These are phyloP conservation scores for Marasmarcha lunaedactyla DNA, from an alignment of 2,888 invertebrate species.

Conservation along the genomic window DNA sequence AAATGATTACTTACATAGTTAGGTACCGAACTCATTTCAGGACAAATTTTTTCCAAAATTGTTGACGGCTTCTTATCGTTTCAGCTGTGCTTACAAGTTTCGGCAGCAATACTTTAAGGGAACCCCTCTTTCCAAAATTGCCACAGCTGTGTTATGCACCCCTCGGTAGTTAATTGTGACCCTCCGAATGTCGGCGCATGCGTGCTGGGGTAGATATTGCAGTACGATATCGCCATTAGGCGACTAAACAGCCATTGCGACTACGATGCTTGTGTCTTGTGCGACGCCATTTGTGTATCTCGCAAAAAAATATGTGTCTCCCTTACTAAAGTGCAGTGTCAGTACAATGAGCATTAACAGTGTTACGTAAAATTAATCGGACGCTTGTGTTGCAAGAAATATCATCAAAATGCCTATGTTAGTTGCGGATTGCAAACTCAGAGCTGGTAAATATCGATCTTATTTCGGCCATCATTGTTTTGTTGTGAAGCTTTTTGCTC, in stretches of 20 bases:
- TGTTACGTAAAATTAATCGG: slow-evolving; percentile 34
- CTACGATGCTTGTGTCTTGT: slow-evolving; percentile 43
- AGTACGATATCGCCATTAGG: slow-evolving; percentile 33
- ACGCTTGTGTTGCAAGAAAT: slow-evolving; percentile 17
- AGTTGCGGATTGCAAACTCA: slow-evolving; percentile 36
- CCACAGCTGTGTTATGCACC: slow-evolving; percentile 56
- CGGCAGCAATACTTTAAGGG: no score
- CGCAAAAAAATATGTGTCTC: slow-evolving; percentile 19
- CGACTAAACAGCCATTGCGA: slow-evolving; percentile 31
- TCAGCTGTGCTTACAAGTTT: slow-evolving; percentile 1
- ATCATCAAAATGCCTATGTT: slow-evolving; percentile 47
- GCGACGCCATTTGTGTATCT: slow-evolving; percentile 30
- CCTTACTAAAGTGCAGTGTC: slow-evolving; percentile 19
- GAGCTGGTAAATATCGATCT: slow-evolving; percentile 64
- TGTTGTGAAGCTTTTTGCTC: background rate
- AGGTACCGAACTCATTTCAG: no score
- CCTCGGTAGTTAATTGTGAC: slow-evolving; percentile 46
- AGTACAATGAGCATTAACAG: slow-evolving; percentile 39
- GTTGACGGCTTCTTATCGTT: no score
- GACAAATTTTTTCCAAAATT: no score
- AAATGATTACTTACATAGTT: no score
- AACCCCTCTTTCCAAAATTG: background rate
- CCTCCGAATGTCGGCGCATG: slow-evolving; percentile 60
- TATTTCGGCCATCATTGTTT: slow-evolving; percentile 39
- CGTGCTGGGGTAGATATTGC: slow-evolving; percentile 48